phyloP scores from a whole-genome alignment of 2,888 invertebrate genomes.

The Harpalus rufipes region DNA sequence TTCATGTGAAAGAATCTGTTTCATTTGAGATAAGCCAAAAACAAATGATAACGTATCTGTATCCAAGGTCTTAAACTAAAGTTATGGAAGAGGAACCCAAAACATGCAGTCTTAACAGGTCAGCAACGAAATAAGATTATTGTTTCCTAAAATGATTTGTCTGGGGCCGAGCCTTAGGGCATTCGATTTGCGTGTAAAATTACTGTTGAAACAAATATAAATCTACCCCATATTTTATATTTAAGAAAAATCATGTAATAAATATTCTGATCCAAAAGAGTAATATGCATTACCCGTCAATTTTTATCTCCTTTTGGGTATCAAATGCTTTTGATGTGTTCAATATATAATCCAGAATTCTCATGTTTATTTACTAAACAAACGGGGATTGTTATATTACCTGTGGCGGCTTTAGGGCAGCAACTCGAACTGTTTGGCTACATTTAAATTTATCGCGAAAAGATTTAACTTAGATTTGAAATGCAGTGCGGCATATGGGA shows the following conservation, averaged over 20 bases:
- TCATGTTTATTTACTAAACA: constrained; percentile 46
- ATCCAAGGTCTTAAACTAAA: too few species aligned
- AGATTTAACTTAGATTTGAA: constrained; percentile 19
- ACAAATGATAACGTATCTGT: too few species aligned
- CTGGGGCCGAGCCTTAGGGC: too few species aligned
- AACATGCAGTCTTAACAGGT: too few species aligned
- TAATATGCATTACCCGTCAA: constrained; percentile 23
- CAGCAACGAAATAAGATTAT: too few species aligned
- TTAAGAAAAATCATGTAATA: not conserved
- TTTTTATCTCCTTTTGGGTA: constrained; percentile 31
- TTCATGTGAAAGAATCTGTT: too few species aligned
- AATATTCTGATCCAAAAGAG: not conserved
- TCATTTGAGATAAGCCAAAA: too few species aligned
- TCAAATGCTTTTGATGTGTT: constrained; percentile 38
- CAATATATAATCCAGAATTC: constrained; percentile 31
- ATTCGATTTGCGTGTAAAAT: too few species aligned
- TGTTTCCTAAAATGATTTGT: too few species aligned
- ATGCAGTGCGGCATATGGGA: constrained; percentile 3
- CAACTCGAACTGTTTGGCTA: constrained; percentile 7
- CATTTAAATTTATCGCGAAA: constrained; percentile 25
- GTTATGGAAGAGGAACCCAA: too few species aligned
- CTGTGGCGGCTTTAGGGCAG: not conserved
- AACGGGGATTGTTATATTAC: constrained; percentile 15
- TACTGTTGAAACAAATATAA: not conserved
- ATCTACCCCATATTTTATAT: not conserved